Conservation (phyloP, 2,888 invertebrate species). For the Orgyia antiqua region DNA sequence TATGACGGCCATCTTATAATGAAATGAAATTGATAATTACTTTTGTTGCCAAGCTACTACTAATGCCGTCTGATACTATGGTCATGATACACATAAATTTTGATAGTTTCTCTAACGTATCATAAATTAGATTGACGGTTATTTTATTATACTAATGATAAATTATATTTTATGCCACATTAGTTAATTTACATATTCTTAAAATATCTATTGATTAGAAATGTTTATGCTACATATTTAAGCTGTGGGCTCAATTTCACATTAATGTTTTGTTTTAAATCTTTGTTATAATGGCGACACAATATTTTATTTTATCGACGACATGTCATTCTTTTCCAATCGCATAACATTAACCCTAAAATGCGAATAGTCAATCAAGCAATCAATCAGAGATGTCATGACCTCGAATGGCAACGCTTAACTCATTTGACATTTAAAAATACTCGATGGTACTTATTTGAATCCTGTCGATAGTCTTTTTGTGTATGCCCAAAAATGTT, state of each 20-base stretch:
- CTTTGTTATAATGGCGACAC: not conserved
- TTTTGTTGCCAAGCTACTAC: conserved; percentile 22
- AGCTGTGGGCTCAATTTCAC: conserved; percentile 3
- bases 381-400: conserved; percentile 18
- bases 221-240: conserved; percentile 11
- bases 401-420: conserved; percentile 17
- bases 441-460: conserved; percentile 45
- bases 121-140: conserved; percentile 20
- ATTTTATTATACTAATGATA: conserved; percentile 17
- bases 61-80: conserved; percentile 19
- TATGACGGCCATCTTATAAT: conserved; percentile 22
- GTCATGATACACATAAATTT: conserved; percentile 20
- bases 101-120: conserved; percentile 13
- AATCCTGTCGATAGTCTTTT: conserved; percentile 51
- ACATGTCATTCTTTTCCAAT: conserved; percentile 4
- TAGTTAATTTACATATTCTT: conserved; percentile 18
- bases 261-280: conserved; percentile 1
- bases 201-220: conserved; percentile 14
- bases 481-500: conserved; percentile 51
- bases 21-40: conserved; percentile 28
- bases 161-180: conserved; percentile 18
- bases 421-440: conserved; percentile 41
- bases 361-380: conserved; percentile 24
- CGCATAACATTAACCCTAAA: conserved; percentile 11
- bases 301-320: not conserved